Base-by-base conservation (phyloP, 2,113 vertebrate species). In the Chloropsis cyanopogon region DNA sequence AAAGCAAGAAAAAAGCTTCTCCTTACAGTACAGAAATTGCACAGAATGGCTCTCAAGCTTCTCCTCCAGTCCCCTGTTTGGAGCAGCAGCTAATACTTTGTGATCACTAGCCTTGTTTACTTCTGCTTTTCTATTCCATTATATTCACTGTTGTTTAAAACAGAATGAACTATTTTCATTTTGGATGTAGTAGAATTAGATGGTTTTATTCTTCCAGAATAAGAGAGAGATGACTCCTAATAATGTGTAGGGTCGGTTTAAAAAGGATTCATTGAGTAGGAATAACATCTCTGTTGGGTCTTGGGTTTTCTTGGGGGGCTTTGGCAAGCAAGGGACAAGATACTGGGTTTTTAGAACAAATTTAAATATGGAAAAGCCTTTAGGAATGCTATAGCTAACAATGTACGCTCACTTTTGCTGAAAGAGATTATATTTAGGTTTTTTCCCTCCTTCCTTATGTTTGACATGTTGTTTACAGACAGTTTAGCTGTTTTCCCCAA, bases 261-360 rank as follows among this genome's bases (percentile, higher is more conserved):
- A 85, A 91, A 89, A 91, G 19, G 47, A 49, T 49, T 53, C 4
- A 60, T 17, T 86, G 10, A 46, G 33, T 53, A 20, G 22, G 14
- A 88, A 61, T 29, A 17, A 49, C 18, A 25, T 37, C 29, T 57
- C 37, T 53, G 14, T 39, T 50, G n/a, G 11, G 47, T 49, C 31
- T 70, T 47, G 11, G 4, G 14, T 4, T 4, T 41, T 60, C 39
- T 49, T 52, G 11, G 5, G 3, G 3, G 4, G 9, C 24, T 76
- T 52, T 18, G 1, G 4, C 2, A 4, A 10, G 13, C 1, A 1
- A 41, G 3, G 10, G 5, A 5, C 8, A 57, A 9, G 9, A 9
- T 42, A 12, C 10, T 69, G 12, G 4, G 5, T 4, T 29, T 90
- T 88, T 31, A 78, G 42, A 39, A 69, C 10, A 76, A 68, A 56